Evolutionary conservation across 2,113 vertebrate species (phyloP).

Genomic region (Nesoenas mayeri): DNA sequence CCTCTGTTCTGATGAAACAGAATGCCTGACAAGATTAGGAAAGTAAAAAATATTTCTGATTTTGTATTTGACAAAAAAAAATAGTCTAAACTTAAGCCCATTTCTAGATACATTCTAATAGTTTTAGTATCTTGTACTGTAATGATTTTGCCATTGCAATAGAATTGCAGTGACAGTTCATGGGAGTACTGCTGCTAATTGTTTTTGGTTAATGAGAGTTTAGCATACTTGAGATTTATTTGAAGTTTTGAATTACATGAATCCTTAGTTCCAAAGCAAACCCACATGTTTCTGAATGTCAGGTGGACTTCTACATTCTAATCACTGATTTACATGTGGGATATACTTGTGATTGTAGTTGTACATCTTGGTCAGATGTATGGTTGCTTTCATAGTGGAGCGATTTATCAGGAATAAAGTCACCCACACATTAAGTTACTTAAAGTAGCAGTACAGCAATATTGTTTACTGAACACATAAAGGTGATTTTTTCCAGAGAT

Average conservation of each 20-base stretch:
- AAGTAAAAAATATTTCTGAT: background rate
- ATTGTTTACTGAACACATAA: background rate
- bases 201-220: background rate
- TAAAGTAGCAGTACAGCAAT: background rate
- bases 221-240: background rate
- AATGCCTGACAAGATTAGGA: conserved; percentile 5
- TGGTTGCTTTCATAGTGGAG: background rate
- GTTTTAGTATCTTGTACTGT: background rate
- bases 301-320: background rate
- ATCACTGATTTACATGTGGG: background rate
- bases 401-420: background rate
- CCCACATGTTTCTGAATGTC: background rate
- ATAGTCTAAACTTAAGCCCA: background rate
- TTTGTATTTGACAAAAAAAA: background rate
- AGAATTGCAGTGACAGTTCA: background rate
- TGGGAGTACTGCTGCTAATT: background rate
- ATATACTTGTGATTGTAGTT: background rate
- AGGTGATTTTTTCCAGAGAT: background rate
- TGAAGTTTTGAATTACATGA: background rate
- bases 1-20: background rate
- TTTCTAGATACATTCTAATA: background rate
- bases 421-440: background rate
- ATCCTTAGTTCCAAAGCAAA: background rate
- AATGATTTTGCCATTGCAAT: background rate
- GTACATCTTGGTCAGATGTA: background rate